phyloP scores from a whole-genome alignment of 2,113 vertebrate species.

The Grantiella picta region DNA sequence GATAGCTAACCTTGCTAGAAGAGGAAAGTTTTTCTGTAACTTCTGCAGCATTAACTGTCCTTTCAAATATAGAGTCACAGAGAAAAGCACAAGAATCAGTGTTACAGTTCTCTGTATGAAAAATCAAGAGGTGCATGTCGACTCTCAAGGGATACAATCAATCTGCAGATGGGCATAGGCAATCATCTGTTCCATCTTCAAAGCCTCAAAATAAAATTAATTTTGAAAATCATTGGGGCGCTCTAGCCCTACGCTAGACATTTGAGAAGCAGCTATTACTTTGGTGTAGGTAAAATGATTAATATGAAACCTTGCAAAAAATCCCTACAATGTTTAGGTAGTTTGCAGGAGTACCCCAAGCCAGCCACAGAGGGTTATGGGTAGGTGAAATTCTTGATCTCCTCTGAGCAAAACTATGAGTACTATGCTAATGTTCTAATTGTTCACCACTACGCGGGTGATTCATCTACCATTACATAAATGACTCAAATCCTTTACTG shows the following conservation, averaged over 20 bases:
- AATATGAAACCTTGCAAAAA: background rate
- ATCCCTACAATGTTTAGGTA: background rate
- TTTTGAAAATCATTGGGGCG: background rate
- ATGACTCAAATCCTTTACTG: background rate
- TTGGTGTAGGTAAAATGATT: background rate
- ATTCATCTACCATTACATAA: background rate
- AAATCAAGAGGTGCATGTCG: background rate
- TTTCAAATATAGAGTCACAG: background rate
- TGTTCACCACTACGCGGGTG: fast-evolving
- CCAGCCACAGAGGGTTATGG: background rate
- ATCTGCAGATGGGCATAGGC: background rate
- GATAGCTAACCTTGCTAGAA: background rate
- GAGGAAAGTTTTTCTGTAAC: background rate
- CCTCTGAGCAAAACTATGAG: background rate
- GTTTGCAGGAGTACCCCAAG: background rate
- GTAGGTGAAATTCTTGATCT: background rate
- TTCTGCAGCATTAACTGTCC: background rate
- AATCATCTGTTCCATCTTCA: background rate
- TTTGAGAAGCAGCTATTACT: background rate
- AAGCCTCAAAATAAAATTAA: background rate
- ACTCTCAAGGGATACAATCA: background rate
- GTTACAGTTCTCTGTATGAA: background rate
- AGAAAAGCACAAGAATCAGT: background rate
- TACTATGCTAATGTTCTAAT: background rate
- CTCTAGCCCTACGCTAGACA: background rate